Base-by-base conservation (phyloP, 2,113 vertebrate species). In the Gambusia holbrooki region DNA sequence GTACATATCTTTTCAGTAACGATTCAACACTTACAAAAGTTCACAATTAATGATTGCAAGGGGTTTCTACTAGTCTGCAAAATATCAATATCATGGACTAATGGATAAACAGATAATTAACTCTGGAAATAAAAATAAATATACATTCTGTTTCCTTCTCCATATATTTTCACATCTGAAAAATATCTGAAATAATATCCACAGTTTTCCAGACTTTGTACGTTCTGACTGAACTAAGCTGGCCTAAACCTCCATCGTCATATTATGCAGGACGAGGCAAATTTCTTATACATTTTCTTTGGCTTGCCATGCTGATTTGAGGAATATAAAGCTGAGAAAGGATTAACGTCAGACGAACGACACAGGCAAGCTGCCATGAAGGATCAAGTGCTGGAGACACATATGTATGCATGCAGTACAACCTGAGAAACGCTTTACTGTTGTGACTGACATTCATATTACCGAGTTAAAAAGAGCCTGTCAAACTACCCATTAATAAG, bases 321-420 rank as follows among this genome's bases (percentile, higher is more conserved):
- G 71, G 66, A 79, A 80, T 60, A 69, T 69, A 73, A 81, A 86
- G 19, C 37, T 35, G 28, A 48, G 10, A 48, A 37, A 68, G 79
- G 83, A 89, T 78, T 73, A 81, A 85, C 80, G 76, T 77, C 76
- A 76, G n/a, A 70, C 27, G 77, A 62, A 77, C 25, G 22, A 48
- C 35, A 64, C 54, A 69, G 67, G 67, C 37, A 74, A 83, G 73
- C 78, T 77, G 62, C 73, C 74, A 63, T 74, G 62, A 83, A 73
- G 66, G 71, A 76, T 76, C 63, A 82, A 72, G 68, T 37, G 68
- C 74, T 75, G 35, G 70, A 70, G 70, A 79, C 68, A 54, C 32
- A 0, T 37, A 42, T 76, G 66, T 27, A 68, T 62, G 29, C 32
- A 71, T 54, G 15, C 8, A 27, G 27, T 33, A 13, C 15, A 70